Evolutionary conservation across 1,140 invertebrate genomes (phyloP), one percentile per base, ranked within the genome.

Genomic region (Ooceraea biroi): DNA sequence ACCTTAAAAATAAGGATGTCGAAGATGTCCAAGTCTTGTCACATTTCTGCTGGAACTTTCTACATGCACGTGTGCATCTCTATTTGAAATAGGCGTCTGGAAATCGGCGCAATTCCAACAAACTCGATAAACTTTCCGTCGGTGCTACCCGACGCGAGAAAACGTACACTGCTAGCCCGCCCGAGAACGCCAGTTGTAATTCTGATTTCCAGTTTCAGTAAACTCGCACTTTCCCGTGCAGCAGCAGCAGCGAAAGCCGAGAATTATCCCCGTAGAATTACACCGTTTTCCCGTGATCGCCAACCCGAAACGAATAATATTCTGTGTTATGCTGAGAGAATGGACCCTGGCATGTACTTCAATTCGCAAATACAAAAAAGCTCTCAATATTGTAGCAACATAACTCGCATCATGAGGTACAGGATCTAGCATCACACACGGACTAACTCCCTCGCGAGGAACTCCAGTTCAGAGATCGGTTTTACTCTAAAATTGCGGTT

Each of bases 281-380:
- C 44, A 78, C 44, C 12, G 17, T 44, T 78, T 78, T 57, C 22
- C 11, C n/a, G n/a, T n/a, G n/a, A n/a, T 27, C n/a, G 44, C 7
- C 30, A 17, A 69, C 5, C 25, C 58, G 41, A 60, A 48, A 41
- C 58, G 41, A 60, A 48, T 60, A 27, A 84, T 36, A 27, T 57
- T 74, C 80, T 48, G 50, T 48, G 46, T 73, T 52, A 72, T 78
- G 50, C 52, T 86, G 74, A 74, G 7, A 7, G 73, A 76, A 69
- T 89, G 88, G 87, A 89, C 87, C 88, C 88, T 84, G 87, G 50
- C 50, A 82, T 58, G 22, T 68, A 88, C 27, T 57, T 74, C 71
- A 73, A 60, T 83, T n/a, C 3, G 50, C 78, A 74, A 69, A 76
- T 89, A 89, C 74, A 84, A 89, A 61, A n/a, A 88, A 89, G 69